Evolutionary conservation across 23 tunicate species (phyloP).

Genomic region (Trididemnum clinides): DNA sequence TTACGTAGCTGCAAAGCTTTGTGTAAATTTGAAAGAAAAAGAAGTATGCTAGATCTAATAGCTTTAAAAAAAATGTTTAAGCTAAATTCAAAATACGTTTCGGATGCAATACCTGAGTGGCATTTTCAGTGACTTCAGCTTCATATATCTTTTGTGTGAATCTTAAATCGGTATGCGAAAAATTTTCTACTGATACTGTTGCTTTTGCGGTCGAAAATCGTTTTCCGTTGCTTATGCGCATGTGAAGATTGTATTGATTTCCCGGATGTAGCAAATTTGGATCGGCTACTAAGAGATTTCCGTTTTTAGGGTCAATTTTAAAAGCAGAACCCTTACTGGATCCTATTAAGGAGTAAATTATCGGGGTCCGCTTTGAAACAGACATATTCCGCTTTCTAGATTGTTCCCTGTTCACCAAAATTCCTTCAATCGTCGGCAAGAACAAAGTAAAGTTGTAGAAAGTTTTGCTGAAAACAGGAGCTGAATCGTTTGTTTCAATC

Average conservation of each 20-base stretch:
- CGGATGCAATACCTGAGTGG: constrained; percentile 27
- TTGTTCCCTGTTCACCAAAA: constrained; percentile 14
- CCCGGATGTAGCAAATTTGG: not conserved
- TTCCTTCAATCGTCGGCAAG: constrained; percentile 42
- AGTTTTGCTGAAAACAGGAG: constrained; percentile 23
- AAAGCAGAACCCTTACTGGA: constrained; percentile 38
- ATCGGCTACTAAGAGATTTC: not conserved
- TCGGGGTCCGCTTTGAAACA: no score
- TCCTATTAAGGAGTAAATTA: constrained; percentile 37
- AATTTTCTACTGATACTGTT: not conserved
- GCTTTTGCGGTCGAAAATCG: not conserved
- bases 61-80: no score
- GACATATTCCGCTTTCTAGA: not conserved
- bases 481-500: not conserved
- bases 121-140: constrained; percentile 21
- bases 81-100: no score
- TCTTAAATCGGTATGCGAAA: not conserved
- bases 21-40: no score
- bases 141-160: constrained; percentile 10
- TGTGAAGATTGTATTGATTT: constrained; percentile 2
- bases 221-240: constrained; percentile 42
- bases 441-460: constrained; percentile 22
- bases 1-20: no score
- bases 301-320: constrained; percentile 34
- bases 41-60: no score